These are phyloP conservation scores for Alloplasta piceator DNA, from an alignment of 2,888 invertebrate species.

Conservation along the genomic window DNA sequence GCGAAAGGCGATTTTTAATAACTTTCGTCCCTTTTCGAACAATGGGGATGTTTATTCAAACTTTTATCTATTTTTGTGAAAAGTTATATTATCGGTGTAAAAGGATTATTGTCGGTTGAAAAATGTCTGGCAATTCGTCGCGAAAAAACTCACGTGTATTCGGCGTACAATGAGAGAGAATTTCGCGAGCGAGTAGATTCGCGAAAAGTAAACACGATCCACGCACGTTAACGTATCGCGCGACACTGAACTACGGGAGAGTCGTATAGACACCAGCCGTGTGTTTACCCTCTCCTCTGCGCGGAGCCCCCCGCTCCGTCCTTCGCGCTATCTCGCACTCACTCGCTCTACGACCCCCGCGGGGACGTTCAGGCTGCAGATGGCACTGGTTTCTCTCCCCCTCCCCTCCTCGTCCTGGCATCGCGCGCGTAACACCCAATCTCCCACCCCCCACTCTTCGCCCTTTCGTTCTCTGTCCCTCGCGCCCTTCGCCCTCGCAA, in stretches of 20 bases:
- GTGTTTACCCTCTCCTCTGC: conserved; percentile 7
- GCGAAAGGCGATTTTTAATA: no score
- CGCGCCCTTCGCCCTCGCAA: background rate
- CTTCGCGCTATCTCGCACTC: background rate
- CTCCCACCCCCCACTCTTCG: background rate
- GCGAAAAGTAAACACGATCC: conserved; percentile 54
- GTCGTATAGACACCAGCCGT: conserved; percentile 36
- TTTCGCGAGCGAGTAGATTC: background rate
- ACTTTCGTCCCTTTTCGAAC: no score
- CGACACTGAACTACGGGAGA: conserved; percentile 73
- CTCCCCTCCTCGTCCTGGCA: conserved; percentile 4
- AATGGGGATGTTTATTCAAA: no score
- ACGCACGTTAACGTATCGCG: conserved; percentile 74
- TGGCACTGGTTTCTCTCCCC: conserved; percentile 54
- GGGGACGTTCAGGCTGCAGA: conserved; percentile 58
- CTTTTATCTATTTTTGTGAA: no score
- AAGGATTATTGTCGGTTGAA: no score
- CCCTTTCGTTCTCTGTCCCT: conserved; percentile 2
- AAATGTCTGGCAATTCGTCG: background rate
- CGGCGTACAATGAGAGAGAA: no score
- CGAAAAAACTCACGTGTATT: conserved; percentile 31
- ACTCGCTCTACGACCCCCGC: conserved; percentile 19
- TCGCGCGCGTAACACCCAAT: conserved; percentile 5
- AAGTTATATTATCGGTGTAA: no score
- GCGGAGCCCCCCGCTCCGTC: background rate